These are phyloP conservation scores for Halocynthia roretzi DNA, from an alignment of 23 tunicate genomes.

Conservation along the genomic window DNA sequence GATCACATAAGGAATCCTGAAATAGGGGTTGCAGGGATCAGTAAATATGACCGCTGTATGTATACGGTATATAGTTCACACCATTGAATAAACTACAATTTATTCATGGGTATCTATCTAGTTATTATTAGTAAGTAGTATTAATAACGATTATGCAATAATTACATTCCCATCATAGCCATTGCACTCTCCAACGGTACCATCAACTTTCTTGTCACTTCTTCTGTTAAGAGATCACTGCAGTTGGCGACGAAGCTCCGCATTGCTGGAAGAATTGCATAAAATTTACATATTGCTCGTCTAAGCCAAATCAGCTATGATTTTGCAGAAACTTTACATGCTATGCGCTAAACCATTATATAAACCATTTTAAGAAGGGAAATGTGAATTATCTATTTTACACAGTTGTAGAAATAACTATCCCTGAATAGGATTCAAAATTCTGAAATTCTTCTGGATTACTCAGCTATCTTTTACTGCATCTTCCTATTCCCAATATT, in stretches of 20 bases:
- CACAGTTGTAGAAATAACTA: not conserved
- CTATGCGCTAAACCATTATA: too few species aligned
- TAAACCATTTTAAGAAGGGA: not conserved
- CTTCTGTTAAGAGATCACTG: slow-evolving; percentile 62
- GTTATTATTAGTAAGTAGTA: too few species aligned
- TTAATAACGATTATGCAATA: not conserved
- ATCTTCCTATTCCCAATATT: not conserved
- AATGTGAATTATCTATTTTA: not conserved
- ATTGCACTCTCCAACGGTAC: slow-evolving; percentile 89
- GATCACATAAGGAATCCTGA: slow-evolving; percentile 60
- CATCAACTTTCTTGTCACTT: slow-evolving; percentile 76
- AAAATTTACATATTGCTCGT: too few species aligned
- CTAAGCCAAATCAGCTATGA: too few species aligned
- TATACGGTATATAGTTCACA: too few species aligned
- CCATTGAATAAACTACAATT: too few species aligned
- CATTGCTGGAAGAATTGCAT: slow-evolving; percentile 55
- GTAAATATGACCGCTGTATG: too few species aligned
- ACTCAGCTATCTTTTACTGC: not conserved
- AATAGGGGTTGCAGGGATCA: not conserved
- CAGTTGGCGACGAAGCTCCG: slow-evolving; percentile 86
- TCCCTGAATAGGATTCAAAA: not conserved
- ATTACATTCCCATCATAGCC: slow-evolving; percentile 90
- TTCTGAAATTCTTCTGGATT: not conserved
- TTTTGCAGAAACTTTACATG: too few species aligned
- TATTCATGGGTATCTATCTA: too few species aligned